phyloP scores from a whole-genome alignment of 2,113 vertebrate genomes.

The Microtus montanus region DNA sequence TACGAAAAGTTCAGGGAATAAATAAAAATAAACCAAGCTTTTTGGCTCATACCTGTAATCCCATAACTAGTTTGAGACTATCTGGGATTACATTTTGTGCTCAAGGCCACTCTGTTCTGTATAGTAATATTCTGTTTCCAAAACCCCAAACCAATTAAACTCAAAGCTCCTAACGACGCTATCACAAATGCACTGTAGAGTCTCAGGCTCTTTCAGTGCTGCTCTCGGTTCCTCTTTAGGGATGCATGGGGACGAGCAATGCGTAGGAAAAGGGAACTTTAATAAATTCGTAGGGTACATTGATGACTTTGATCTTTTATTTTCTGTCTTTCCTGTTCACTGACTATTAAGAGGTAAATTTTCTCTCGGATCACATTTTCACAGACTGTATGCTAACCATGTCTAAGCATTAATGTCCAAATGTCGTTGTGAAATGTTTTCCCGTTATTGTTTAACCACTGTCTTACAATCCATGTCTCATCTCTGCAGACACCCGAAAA shows the following conservation, averaged over 20 bases:
- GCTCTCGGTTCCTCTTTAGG: neutral
- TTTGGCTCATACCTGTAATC: neutral
- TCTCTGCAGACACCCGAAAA: slow-evolving; percentile 82
- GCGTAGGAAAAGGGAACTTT: neutral
- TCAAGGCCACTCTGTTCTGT: neutral
- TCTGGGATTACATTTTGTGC: neutral
- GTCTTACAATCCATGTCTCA: slow-evolving; percentile 77
- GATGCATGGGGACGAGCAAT: neutral
- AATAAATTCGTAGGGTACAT: neutral
- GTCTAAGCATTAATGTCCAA: neutral
- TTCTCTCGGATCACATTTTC: neutral
- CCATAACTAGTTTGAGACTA: neutral
- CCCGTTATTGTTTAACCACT: neutral
- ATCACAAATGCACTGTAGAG: neutral
- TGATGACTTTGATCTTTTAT: neutral
- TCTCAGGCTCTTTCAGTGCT: neutral
- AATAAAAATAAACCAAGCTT: neutral
- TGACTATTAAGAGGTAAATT: neutral
- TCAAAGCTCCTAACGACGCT: neutral
- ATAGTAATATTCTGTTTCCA: neutral
- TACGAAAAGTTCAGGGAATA: slow-evolving; percentile 14
- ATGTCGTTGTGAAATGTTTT: neutral
- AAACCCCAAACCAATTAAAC: neutral
- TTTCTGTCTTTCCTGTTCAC: slow-evolving; percentile 18
- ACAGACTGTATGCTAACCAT: neutral